phyloP scores from a whole-genome alignment of 1,140 invertebrate species.

The Drosophila pseudoobscura region DNA sequence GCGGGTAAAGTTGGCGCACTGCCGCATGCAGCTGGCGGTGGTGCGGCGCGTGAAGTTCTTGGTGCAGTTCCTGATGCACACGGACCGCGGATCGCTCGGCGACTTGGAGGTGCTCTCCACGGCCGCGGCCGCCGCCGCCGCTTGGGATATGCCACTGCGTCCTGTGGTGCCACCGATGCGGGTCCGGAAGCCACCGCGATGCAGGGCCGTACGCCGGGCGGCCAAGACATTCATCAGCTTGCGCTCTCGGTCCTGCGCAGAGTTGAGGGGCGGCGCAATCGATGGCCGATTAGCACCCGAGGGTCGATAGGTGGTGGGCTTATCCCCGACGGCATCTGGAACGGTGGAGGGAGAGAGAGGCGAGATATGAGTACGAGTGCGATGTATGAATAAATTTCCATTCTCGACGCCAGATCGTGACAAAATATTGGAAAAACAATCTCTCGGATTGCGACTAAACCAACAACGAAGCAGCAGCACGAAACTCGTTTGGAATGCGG shows the following conservation, averaged over 20 bases:
- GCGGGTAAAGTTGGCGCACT: constrained; percentile 74
- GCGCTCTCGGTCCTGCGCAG: constrained; percentile 83
- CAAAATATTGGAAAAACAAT: constrained; percentile 61
- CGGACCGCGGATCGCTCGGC: constrained; percentile 71
- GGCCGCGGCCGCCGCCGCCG: constrained; percentile 27
- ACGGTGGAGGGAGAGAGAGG: background rate
- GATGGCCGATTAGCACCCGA: constrained; percentile 51
- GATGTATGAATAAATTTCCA: constrained; percentile 6
- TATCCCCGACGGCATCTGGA: constrained; percentile 69
- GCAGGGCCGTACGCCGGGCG: constrained; percentile 83
- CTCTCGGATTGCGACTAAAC: constrained; percentile 38
- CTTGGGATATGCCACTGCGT: constrained; percentile 58
- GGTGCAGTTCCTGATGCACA: constrained; percentile 81
- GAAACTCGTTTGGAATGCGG: constrained; percentile 55
- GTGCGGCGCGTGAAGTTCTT: constrained; percentile 82
- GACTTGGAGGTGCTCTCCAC: constrained; percentile 75
- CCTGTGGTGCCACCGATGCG: constrained; percentile 75
- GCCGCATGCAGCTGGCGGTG: constrained; percentile 80
- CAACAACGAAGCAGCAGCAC: constrained; percentile 28
- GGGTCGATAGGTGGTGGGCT: constrained; percentile 71
- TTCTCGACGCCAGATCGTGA: constrained; percentile 66
- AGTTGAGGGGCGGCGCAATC: constrained; percentile 49
- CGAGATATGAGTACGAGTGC: background rate
- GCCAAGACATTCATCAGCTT: constrained; percentile 85
- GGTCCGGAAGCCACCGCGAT: constrained; percentile 83